Evolutionary conservation across 2,797 vertebrate genomes (phyloP).

Genomic region (Sebastes baramenuke): DNA sequence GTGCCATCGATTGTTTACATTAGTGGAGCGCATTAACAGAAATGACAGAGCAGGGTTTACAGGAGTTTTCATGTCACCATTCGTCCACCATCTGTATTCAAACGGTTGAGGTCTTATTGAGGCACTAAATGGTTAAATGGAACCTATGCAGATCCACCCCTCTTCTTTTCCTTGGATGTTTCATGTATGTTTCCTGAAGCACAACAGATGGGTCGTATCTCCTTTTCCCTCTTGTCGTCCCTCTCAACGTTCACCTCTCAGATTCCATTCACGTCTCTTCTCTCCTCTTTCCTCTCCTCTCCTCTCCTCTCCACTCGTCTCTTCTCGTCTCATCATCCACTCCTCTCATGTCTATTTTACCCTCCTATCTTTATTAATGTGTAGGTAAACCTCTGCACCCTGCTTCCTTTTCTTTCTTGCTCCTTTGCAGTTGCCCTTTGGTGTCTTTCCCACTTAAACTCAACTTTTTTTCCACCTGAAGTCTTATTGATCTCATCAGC

Average conservation of each 20-base stretch:
- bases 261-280: background rate
- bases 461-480: background rate
- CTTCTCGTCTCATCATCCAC: background rate
- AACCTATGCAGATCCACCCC: background rate
- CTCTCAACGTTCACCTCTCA: slow-evolving; percentile 9
- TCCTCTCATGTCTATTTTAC: background rate
- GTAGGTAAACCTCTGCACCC: background rate
- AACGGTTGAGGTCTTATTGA: background rate
- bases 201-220: slow-evolving; percentile 29
- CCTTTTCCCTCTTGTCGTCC: slow-evolving; percentile 12
- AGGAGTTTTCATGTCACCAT: background rate
- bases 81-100: background rate
- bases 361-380: background rate
- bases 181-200: slow-evolving; percentile 41
- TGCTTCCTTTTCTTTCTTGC: background rate
- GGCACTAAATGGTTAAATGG: background rate
- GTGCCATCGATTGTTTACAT: slow-evolving; percentile 15
- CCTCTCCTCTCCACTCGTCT: background rate
- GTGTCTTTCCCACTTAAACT: background rate
- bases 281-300: background rate
- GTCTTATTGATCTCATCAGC: background rate
- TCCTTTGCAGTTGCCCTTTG: background rate
- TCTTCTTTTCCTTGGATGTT: background rate
- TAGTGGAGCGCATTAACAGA: background rate
- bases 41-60: background rate